Conservation (phyloP, 2,113 vertebrate genomes). For the Phaetusa simplex region DNA sequence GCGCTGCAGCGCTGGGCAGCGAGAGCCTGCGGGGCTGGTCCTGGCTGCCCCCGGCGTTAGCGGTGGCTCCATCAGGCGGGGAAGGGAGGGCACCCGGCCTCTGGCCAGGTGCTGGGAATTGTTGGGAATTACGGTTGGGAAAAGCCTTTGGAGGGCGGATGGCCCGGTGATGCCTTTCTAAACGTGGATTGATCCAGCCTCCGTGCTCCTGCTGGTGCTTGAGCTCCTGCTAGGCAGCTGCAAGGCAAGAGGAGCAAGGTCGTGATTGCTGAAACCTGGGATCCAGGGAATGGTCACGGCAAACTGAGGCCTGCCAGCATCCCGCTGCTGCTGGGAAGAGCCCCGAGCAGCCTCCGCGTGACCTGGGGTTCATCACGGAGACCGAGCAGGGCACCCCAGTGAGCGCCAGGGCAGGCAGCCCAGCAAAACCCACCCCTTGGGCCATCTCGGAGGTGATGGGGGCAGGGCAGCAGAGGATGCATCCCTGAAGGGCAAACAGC, state of each 20-base stretch:
- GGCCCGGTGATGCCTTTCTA: neutral
- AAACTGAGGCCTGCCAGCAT: neutral
- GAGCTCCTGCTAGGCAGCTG: neutral
- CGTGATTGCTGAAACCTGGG: neutral
- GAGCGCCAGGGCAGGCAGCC: accelerated
- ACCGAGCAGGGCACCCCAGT: neutral
- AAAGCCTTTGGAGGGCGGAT: neutral
- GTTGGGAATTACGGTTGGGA: neutral
- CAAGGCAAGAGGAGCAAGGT: neutral
- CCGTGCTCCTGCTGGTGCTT: neutral
- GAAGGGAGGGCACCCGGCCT: neutral
- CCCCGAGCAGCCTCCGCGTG: neutral
- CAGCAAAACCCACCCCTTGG: neutral
- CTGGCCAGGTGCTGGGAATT: neutral
- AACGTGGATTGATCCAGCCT: neutral
- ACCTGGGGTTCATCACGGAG: neutral
- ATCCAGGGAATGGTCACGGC: neutral
- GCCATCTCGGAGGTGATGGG: neutral
- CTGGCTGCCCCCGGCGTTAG: neutral
- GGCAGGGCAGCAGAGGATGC: neutral
- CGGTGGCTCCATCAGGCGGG: neutral
- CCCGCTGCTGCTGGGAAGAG: neutral
- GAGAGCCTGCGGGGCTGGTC: neutral
- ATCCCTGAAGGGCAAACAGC: neutral
- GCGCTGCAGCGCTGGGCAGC: neutral